These are phyloP conservation scores for Siphamia tubifer DNA, from an alignment of 2,113 vertebrate genomes.

Conservation along the genomic window DNA sequence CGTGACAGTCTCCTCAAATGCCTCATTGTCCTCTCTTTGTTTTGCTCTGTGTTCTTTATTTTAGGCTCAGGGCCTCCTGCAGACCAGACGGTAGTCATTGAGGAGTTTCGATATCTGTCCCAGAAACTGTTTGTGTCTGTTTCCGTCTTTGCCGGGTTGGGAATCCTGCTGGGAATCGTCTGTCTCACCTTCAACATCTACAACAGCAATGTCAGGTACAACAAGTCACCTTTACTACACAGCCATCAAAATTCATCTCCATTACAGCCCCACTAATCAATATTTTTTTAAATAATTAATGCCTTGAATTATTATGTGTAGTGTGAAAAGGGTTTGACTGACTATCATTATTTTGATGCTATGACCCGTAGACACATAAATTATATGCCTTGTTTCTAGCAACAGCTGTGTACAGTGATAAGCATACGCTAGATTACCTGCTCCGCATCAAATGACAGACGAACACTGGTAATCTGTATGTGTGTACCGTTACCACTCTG, in stretches of 20 bases:
- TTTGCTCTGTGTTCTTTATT: conserved; percentile 35
- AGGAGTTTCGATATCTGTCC: conserved; percentile 90
- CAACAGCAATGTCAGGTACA: conserved; percentile 91
- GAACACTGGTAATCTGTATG: too few species aligned
- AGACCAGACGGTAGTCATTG: conserved; percentile 91
- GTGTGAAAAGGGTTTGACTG: too few species aligned
- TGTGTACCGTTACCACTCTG: too few species aligned
- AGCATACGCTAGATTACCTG: too few species aligned
- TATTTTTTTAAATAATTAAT: neutral
- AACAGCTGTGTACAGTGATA: too few species aligned
- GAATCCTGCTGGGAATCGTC: conserved; percentile 89
- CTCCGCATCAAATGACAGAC: neutral
- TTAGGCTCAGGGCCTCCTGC: conserved; percentile 86
- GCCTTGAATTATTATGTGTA: too few species aligned
- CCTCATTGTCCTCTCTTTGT: neutral
- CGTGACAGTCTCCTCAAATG: neutral
- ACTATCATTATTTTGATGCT: too few species aligned
- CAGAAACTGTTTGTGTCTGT: conserved; percentile 94
- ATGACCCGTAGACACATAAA: too few species aligned
- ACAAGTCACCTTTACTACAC: neutral
- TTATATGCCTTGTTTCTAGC: too few species aligned
- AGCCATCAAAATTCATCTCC: too few species aligned
- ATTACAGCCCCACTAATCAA: too few species aligned
- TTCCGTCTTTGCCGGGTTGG: conserved; percentile 86
- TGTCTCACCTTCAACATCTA: conserved; percentile 96